Percentiles rank a stretch among this genome's conserved stretches.
Evolutionary conservation across 2,888 invertebrate species (phyloP).

Genomic region (Cacoxenus indagator): DNA sequence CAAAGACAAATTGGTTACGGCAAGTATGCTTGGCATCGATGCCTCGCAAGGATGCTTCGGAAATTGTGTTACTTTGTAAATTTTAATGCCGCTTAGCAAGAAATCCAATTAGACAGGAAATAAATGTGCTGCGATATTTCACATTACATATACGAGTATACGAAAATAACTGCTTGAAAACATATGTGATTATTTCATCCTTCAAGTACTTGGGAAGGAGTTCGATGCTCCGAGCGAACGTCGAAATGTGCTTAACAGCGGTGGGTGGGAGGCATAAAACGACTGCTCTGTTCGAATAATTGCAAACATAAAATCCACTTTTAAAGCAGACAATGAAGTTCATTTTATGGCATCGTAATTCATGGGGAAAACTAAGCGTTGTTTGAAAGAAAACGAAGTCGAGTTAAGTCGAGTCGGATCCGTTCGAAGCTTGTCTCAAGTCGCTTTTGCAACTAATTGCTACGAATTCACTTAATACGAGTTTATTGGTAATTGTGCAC

Average conservation of each 20-base stretch:
- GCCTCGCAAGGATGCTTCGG: not conserved
- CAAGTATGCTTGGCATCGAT: not conserved
- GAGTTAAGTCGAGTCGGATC: not conserved
- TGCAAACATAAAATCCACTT: conserved; percentile 1
- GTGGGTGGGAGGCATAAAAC: not conserved
- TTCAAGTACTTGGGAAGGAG: no score
- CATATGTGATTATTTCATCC: conserved; percentile 16
- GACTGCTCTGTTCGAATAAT: not conserved
- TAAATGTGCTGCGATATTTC: conserved; percentile 43
- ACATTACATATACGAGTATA: conserved; percentile 22
- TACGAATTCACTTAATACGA: conserved; percentile 37
- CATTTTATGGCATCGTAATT: conserved; percentile 5
- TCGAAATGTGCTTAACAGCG: not conserved
- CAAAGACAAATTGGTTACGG: conserved; percentile 14
- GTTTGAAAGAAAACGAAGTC: not conserved
- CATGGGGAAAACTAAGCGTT: not conserved
- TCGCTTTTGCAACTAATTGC: conserved; percentile 31
- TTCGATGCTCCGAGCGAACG: no score
- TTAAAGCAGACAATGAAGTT: not conserved
- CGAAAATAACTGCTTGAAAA: conserved; percentile 36
- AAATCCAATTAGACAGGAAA: conserved; percentile 57
- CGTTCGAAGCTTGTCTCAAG: not conserved
- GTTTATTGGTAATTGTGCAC: not conserved
- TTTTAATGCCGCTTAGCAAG: conserved; percentile 33
- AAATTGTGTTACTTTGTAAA: conserved; percentile 19